Conservation (phyloP, 1,140 invertebrate species). For the Pseudachorutes palmiensis region DNA sequence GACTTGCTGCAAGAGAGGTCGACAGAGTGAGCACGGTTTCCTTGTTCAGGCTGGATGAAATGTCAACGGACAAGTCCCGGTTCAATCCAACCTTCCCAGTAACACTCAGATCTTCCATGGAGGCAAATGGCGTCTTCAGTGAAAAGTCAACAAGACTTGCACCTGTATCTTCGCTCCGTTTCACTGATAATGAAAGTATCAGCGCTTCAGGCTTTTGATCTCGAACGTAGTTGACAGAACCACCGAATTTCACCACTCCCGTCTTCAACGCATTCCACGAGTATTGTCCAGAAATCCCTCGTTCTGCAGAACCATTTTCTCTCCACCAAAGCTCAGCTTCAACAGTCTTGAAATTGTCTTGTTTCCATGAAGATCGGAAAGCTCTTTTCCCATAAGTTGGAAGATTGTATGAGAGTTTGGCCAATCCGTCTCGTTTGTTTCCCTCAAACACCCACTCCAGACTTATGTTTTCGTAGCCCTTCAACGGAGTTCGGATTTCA, state of each 20-base stretch:
- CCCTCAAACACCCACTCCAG: conserved; percentile 26
- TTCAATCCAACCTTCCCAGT: conserved; percentile 15
- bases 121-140: conserved; percentile 25
- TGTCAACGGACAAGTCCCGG: conserved; percentile 15
- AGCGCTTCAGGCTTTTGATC: background rate
- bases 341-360: conserved; percentile 19
- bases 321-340: conserved; percentile 18
- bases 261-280: background rate
- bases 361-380: conserved; percentile 21
- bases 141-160: conserved; percentile 15
- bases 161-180: background rate
- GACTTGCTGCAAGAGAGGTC: conserved; percentile 3
- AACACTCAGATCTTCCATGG: background rate
- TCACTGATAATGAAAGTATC: background rate
- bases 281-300: background rate
- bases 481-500: background rate
- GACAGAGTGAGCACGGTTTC: conserved; percentile 5
- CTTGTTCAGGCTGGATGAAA: conserved; percentile 9
- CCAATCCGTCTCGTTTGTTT: background rate
- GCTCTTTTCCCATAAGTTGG: conserved; percentile 15
- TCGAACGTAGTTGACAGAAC: conserved; percentile 8
- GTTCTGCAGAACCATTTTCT: conserved; percentile 2
- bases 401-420: background rate
- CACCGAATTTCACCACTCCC: conserved; percentile 9
- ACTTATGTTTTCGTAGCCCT: conserved; percentile 15